Conservation (phyloP, 2,888 invertebrate genomes). For the Chrysolina americana region DNA sequence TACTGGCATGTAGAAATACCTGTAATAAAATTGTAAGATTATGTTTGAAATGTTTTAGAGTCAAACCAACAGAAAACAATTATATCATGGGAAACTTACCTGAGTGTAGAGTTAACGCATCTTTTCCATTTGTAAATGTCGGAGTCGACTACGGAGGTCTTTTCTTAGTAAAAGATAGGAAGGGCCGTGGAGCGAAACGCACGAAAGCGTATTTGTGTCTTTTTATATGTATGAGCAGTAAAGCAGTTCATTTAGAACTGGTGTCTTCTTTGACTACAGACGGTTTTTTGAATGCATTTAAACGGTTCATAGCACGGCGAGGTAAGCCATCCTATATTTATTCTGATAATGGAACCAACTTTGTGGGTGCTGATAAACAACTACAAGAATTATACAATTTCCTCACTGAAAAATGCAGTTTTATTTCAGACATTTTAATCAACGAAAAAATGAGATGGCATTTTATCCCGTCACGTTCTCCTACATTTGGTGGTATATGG, state of each 20-base stretch:
- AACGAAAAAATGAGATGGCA: conserved; percentile 50
- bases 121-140: conserved; percentile 51
- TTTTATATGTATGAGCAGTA: no score
- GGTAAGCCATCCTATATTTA: conserved; percentile 47
- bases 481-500: conserved; percentile 53
- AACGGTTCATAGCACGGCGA: conserved; percentile 48
- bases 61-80: conserved; percentile 41
- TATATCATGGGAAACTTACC: conserved; percentile 57
- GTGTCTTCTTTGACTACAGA: conserved; percentile 43
- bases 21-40: conserved; percentile 46
- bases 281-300: conserved; percentile 45
- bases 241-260: no score
- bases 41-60: conserved; percentile 51
- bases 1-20: conserved; percentile 49
- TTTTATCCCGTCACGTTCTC: conserved; percentile 50
- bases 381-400: conserved; percentile 38
- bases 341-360: conserved; percentile 51
- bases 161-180: conserved; percentile 53
- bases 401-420: not conserved
- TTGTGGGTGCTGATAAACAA: conserved; percentile 48
- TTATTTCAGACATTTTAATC: conserved; percentile 22
- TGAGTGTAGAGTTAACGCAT: conserved; percentile 40
- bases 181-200: conserved; percentile 42
- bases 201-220: no score
- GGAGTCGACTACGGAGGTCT: conserved; percentile 57